A percentile compares a stretch with the other conserved stretches of the same genome.
These are phyloP conservation scores for Sinotaia quadrata DNA, from an alignment of 2,888 invertebrate species.

Conservation along the genomic window DNA sequence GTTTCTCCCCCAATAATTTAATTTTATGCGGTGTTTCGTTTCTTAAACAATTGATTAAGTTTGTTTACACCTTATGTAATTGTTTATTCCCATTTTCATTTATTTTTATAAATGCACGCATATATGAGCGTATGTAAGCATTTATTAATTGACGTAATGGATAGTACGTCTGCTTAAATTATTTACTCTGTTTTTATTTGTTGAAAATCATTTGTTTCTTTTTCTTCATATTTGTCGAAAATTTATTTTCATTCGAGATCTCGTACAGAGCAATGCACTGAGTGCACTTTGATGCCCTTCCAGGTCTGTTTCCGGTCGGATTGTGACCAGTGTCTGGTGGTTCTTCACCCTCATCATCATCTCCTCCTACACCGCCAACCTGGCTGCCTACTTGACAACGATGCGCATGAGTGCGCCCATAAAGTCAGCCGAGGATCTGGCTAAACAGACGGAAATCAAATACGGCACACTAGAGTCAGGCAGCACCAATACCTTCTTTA, in stretches of 20 bases:
- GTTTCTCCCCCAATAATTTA: too few relatives aligned
- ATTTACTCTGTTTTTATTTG: neutral
- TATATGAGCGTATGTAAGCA: too few relatives aligned
- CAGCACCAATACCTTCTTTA: constrained; percentile 91
- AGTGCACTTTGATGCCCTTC: neutral
- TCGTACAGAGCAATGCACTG: too few relatives aligned
- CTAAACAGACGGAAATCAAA: constrained; percentile 79
- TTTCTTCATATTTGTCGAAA: neutral
- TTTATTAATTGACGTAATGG: too few relatives aligned
- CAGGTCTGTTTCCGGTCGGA: constrained; percentile 90
- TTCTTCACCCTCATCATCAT: constrained; percentile 98
- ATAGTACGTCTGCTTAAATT: neutral
- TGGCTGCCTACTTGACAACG: constrained; percentile 93
- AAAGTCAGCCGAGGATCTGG: constrained; percentile 90
- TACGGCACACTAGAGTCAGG: constrained; percentile 81
- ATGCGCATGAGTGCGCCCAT: constrained; percentile 96
- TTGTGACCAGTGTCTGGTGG: constrained; percentile 99
- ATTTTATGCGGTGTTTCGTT: too few relatives aligned
- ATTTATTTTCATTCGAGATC: too few relatives aligned
- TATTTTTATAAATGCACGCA: too few relatives aligned
- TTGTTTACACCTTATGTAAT: too few relatives aligned
- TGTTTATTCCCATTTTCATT: too few relatives aligned
- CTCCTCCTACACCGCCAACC: constrained; percentile 98
- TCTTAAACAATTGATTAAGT: too few relatives aligned
- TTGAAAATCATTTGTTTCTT: too few relatives aligned